These are phyloP conservation scores for Venusia cambrica DNA, from an alignment of 2,888 invertebrate genomes.

Conservation along the genomic window DNA sequence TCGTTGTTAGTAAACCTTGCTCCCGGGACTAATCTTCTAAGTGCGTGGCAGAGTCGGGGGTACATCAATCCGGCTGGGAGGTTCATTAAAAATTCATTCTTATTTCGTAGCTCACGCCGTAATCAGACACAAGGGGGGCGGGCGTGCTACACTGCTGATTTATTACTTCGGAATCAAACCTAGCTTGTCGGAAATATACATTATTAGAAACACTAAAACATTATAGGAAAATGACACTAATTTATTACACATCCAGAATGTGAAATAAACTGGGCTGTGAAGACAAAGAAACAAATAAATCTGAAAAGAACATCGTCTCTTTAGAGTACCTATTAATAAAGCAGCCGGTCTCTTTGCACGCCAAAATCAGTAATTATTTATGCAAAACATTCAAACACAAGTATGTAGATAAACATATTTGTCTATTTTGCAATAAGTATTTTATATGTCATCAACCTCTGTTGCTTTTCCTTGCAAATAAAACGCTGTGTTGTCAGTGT, in stretches of 20 bases:
- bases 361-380: constrained; percentile 12
- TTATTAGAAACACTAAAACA: no score
- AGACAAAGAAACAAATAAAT: no score
- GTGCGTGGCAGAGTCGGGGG: constrained; percentile 60
- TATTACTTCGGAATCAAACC: constrained; percentile 42
- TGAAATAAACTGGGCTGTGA: no score
- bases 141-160: constrained; percentile 56
- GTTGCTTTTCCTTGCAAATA: constrained; percentile 17
- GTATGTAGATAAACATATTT: constrained; percentile 5
- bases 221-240: no score
- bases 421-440: constrained; percentile 15
- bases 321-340: no score
- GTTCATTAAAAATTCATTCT: constrained; percentile 81
- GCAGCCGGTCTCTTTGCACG: neutral
- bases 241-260: no score
- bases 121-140: constrained; percentile 68
- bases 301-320: no score
- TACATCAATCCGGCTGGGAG: constrained; percentile 35
- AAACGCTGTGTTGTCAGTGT: constrained; percentile 40
- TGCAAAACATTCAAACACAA: constrained; percentile 23
- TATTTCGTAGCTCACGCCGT: constrained; percentile 68
- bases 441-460: constrained; percentile 30
- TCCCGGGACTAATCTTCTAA: constrained; percentile 78
- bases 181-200: no score
- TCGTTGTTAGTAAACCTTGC: constrained; percentile 58